Base-by-base conservation (phyloP, 2,888 invertebrate genomes). In the Tetanocera ferruginea region DNA sequence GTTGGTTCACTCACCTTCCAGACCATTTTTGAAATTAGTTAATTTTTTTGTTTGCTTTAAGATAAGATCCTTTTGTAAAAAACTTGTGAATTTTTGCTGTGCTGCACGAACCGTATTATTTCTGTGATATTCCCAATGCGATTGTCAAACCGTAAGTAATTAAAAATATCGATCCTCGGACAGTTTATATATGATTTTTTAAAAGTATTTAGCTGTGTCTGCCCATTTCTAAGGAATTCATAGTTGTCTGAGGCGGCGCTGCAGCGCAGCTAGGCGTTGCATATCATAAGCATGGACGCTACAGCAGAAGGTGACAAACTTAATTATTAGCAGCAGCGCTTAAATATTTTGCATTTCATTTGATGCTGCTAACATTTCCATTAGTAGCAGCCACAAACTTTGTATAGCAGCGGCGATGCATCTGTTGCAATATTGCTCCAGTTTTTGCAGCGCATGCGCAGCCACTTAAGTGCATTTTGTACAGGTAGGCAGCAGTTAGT, bases 161-260 rank as follows among this genome's bases (percentile, higher is more conserved):
- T 75, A 66, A 64, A 31, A 66, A 14, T 51, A 51, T 14, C 64
- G 34, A 75, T 75, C 74, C 64, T 52, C 49, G 51, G 19, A 34
- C 52, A 19, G 74, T 75, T 64, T 75, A 51, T 75, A 75, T 75
- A 75, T 75, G 74, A 31, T 75, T 51, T 75, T 51, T 49, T 43
- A 25, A 28, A 31, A 17, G 4, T 64, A n/a, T 66, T 34, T 8
- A 34, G 66, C 34, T 34, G n/a, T 31, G 8, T 11, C 31, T 11
- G 11, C 55, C 55, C 6, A 55, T 66, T 19, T 43, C 37, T n/a
- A n/a, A 43, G 43, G 43, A 43, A 43, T 43, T 43, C 28, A 25
- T 28, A 25, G 31, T 3, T 17, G 17, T 3, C 9, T 5, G 31
- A 34, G 31, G 28, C 64, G 14, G 9, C 9, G 43, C 43, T 11